phyloP scores from a whole-genome alignment of 2,888 invertebrate species.

The Cenopis cana region DNA sequence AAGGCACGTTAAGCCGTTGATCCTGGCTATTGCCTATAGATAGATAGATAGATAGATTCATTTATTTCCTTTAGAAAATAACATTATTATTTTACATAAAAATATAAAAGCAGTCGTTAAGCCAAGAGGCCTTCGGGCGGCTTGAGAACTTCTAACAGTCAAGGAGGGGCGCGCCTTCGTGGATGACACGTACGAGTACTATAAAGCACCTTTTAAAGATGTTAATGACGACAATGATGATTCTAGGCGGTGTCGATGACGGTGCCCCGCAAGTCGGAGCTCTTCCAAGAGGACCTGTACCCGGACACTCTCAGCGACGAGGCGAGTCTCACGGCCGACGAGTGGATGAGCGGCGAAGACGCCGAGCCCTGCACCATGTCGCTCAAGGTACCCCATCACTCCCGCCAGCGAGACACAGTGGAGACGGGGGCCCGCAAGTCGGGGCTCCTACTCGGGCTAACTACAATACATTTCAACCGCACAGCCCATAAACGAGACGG shows the following conservation, averaged over 20 bases:
- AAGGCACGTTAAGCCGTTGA: no score
- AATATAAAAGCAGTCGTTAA: no score
- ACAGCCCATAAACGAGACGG: not conserved
- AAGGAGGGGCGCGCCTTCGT: no score
- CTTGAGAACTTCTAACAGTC: no score
- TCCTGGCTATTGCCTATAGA: no score
- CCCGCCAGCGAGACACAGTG: not conserved
- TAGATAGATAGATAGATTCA: no score
- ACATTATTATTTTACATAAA: no score
- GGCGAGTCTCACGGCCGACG: constrained; percentile 95
- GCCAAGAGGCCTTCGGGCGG: no score
- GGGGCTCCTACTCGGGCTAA: not conserved
- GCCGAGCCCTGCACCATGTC: constrained; percentile 96
- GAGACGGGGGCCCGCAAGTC: not conserved
- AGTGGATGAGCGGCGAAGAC: constrained; percentile 96
- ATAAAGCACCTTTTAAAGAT: no score
- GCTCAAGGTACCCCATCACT: constrained; percentile 90
- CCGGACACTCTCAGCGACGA: constrained; percentile 97
- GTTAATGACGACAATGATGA: no score
- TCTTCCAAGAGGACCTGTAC: constrained; percentile 98
- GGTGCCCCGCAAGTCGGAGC: constrained; percentile 98
- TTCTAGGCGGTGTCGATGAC: constrained; percentile 96
- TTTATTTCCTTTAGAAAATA: no score
- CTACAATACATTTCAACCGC: not conserved
- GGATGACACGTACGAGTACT: no score